Evolutionary conservation across 2,888 invertebrate genomes (phyloP), one percentile per base, ranked within the genome.

Genomic region (Desoria tigrina): DNA sequence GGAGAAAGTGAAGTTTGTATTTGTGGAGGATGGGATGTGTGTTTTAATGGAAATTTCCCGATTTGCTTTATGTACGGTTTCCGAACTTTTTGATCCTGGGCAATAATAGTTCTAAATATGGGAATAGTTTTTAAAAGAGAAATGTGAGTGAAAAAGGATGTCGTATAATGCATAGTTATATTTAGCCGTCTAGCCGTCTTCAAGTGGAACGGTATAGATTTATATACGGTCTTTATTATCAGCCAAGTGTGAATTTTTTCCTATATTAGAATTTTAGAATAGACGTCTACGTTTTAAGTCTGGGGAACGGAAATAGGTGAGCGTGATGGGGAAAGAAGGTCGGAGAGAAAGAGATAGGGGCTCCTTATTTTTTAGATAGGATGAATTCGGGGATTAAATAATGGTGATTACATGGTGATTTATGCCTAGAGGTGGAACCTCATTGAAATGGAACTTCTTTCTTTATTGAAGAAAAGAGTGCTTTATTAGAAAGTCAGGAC

Each of bases 391-490:
- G 32, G 32, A 54, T 21, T 54, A 28, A 54, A 54, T 54, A 54
- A 54, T 54, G 37, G 54, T 54, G 65, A 68, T 68, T 54, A 65
- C 54, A 70, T 70, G 67, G 67, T 70, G 70, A 70, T 70, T 70
- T 70, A 70, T 70, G 63, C 67, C 53, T 42, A 37, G 61, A 65
- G 61, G 63, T 63, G 61, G 58, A 65, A 67, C 64, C 69, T 62
- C 65, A 67, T 70, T 65, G 65, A 70, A 70, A 70, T 70, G 57
- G 65, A 62, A 61, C 65, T 59, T 55, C 63, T 68, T 68, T 68
- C 51, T 54, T 54, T 54, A 54, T 54, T 54, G 54, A 54, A 21
- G 32, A 28, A 18, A 49, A 62, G 58, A 45, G 49, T 11, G 4
- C 57, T 50, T 58, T 66, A 58, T 62, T 65, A 54, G 37, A 32